phyloP scores from a whole-genome alignment of 2,797 vertebrate species.

The Tamandua tetradactyla region DNA sequence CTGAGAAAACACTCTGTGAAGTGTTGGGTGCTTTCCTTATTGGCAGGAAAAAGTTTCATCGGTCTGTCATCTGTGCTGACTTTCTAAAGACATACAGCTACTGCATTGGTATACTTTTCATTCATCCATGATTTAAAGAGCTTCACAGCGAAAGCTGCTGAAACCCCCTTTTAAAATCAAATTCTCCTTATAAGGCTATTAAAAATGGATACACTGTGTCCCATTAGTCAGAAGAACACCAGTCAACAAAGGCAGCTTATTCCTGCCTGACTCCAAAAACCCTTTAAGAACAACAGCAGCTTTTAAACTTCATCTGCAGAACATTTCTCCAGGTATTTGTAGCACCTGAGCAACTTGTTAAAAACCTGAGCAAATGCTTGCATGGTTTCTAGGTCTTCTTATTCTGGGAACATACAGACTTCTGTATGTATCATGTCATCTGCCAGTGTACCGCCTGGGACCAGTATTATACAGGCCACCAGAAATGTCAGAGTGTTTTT shows the following conservation, averaged over 20 bases:
- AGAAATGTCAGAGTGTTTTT: slow-evolving; percentile 97
- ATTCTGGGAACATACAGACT: slow-evolving; percentile 97
- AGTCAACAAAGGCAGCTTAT: slow-evolving; percentile 98
- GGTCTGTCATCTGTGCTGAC: slow-evolving; percentile 98
- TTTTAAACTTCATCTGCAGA: slow-evolving; percentile 99
- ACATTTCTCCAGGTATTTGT: slow-evolving; percentile 99
- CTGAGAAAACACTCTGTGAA: slow-evolving; percentile 94
- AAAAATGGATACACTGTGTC: slow-evolving; percentile 95
- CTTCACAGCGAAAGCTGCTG: slow-evolving; percentile 96
- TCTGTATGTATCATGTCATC: slow-evolving; percentile 97
- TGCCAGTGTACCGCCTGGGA: slow-evolving; percentile 95
- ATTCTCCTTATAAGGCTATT: slow-evolving; percentile 97
- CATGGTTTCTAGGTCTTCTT: slow-evolving; percentile 99
- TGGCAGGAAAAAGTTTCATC: slow-evolving; percentile 84
- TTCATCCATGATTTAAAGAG: slow-evolving; percentile 99
- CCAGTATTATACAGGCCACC: slow-evolving; percentile 99
- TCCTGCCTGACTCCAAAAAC: slow-evolving; percentile 97
- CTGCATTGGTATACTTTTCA: slow-evolving; percentile 96
- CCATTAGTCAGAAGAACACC: slow-evolving; percentile 96
- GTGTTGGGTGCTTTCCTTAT: slow-evolving; percentile 89
- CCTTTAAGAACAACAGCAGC: slow-evolving; percentile 97
- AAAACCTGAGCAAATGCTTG: slow-evolving; percentile 99
- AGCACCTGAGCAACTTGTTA: slow-evolving; percentile 98
- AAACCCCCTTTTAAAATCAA: slow-evolving; percentile 96
- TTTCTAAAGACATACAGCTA: slow-evolving; percentile 94